Conservation (phyloP, 2,113 vertebrate species). For the Apodemus sylvaticus region DNA sequence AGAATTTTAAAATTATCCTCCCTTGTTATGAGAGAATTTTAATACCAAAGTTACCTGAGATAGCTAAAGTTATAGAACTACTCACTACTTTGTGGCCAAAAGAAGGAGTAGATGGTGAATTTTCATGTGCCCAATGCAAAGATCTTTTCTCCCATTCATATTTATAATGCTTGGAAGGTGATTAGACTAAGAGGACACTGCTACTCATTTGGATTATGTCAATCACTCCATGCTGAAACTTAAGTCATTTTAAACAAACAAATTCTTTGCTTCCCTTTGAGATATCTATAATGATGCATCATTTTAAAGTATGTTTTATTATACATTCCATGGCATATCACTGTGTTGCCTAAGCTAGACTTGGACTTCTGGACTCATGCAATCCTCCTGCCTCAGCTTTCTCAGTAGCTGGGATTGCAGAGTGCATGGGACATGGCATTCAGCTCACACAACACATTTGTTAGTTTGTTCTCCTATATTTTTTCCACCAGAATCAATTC, state of each 20-base stretch:
- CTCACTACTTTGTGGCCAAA: neutral
- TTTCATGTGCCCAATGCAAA: neutral
- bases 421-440: neutral
- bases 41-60: constrained; percentile 33
- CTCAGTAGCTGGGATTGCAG: neutral
- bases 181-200: neutral
- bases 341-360: neutral
- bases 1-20: constrained; percentile 61
- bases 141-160: neutral
- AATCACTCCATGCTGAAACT: neutral
- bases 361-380: neutral
- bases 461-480: neutral
- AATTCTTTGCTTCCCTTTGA: constrained; percentile 6
- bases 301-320: constrained; percentile 32
- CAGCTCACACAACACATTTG: neutral
- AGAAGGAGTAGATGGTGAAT: neutral
- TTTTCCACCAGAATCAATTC: neutral
- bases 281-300: neutral
- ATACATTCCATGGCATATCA: neutral
- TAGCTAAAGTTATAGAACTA: constrained; percentile 2
- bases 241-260: constrained; percentile 34
- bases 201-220: neutral
- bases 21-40: constrained; percentile 53
- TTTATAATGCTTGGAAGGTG: neutral
- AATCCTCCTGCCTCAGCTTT: neutral